phyloP scores from a whole-genome alignment of 2,113 vertebrate species.

The Tupaia chinensis region DNA sequence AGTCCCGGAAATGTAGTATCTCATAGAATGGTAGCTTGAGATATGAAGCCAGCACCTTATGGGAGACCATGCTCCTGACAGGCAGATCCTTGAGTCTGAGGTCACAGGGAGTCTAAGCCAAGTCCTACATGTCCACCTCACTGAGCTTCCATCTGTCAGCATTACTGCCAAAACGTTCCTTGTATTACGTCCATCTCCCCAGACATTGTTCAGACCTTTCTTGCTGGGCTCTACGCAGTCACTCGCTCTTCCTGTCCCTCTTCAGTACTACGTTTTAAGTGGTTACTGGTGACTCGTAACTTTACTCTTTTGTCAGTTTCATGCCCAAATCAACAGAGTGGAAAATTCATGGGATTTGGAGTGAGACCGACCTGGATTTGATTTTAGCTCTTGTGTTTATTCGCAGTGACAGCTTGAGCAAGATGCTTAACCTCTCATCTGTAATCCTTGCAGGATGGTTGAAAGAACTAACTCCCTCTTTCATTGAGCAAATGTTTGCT shows the following conservation, averaged over 20 bases:
- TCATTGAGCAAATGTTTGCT: constrained; percentile 13
- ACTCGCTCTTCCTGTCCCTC: neutral
- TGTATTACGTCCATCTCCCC: neutral
- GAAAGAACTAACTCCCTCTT: neutral
- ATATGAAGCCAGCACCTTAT: neutral
- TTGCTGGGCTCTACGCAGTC: neutral
- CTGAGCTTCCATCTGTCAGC: neutral
- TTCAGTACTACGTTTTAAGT: neutral
- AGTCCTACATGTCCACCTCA: neutral
- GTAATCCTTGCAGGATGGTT: neutral
- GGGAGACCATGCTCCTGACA: neutral
- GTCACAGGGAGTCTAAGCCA: neutral
- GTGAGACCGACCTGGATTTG: neutral
- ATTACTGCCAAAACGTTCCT: too few species aligned
- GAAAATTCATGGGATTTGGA: neutral
- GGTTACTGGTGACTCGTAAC: neutral
- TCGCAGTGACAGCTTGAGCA: neutral
- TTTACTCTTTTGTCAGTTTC: neutral
- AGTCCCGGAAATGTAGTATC: neutral
- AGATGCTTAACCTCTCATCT: neutral
- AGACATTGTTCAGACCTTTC: neutral
- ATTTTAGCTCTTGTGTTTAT: neutral
- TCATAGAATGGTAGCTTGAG: neutral
- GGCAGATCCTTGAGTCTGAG: neutral
- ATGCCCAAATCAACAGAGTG: neutral